These are phyloP conservation scores for Coregonus sp. DNA, from an alignment of 2,797 vertebrate species.

Conservation along the genomic window DNA sequence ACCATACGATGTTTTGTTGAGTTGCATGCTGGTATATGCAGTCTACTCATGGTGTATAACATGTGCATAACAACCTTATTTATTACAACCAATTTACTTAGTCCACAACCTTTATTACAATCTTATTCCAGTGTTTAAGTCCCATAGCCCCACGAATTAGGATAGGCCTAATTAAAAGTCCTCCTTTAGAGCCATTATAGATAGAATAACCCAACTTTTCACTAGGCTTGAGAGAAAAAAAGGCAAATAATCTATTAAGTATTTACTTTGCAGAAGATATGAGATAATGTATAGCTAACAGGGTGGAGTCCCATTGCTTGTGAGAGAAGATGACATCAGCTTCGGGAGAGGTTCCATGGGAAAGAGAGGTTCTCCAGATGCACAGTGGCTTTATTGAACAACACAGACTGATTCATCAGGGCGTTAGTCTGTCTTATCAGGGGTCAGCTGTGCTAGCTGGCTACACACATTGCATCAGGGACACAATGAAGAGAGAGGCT, in stretches of 20 bases:
- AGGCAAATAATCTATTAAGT: neutral
- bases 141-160: neutral
- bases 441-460: conserved; percentile 30
- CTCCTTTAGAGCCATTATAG: neutral
- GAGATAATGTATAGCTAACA: conserved; percentile 19
- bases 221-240: neutral
- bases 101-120: neutral
- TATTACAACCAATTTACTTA: neutral
- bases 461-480: conserved; percentile 32
- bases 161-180: neutral
- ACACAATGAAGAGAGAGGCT: conserved; percentile 48
- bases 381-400: conserved; percentile 62
- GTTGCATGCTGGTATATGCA: conserved; percentile 78
- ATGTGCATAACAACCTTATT: neutral
- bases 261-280: neutral
- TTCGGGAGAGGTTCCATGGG: conserved; percentile 28
- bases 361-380: conserved; percentile 60
- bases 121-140: neutral
- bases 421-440: conserved; percentile 45
- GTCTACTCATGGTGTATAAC: conserved; percentile 37
- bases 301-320: conserved; percentile 61
- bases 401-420: conserved; percentile 26
- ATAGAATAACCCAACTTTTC: neutral
- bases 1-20: conserved; percentile 53
- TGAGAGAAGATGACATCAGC: conserved; percentile 67